phyloP scores from a whole-genome alignment of 2,888 invertebrate species.

The Tinea trinotella region DNA sequence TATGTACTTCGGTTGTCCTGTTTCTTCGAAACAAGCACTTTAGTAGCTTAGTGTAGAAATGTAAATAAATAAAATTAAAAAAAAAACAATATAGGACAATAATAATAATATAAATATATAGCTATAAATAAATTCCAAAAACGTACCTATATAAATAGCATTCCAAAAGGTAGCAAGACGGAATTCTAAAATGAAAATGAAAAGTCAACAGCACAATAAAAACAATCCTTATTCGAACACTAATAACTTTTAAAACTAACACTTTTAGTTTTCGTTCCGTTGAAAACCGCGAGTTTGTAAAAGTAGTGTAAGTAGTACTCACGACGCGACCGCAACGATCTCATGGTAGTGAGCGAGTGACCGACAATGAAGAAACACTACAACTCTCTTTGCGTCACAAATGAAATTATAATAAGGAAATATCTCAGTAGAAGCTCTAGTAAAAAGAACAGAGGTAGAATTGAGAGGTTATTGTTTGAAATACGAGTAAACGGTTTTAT shows the following conservation, averaged over 20 bases:
- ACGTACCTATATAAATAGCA: neutral
- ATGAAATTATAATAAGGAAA: constrained; percentile 19
- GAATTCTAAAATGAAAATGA: neutral
- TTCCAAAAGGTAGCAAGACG: neutral
- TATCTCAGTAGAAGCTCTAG: constrained; percentile 41
- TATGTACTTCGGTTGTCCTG: too few species aligned
- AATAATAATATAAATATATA: too few species aligned
- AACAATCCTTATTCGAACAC: neutral
- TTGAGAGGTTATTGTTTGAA: constrained; percentile 1
- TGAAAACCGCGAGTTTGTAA: neutral
- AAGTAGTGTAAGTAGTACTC: neutral
- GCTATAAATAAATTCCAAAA: too few species aligned
- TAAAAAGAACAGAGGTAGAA: constrained; percentile 17
- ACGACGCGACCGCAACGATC: constrained; percentile 41
- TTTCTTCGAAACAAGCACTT: too few species aligned
- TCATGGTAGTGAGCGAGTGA: constrained; percentile 59
- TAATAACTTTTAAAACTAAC: neutral
- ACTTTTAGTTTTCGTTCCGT: neutral
- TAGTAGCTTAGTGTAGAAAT: too few species aligned
- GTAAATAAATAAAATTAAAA: too few species aligned
- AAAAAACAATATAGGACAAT: too few species aligned
- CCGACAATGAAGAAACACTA: constrained; percentile 40
- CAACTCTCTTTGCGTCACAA: constrained; percentile 27
- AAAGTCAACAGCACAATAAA: neutral
- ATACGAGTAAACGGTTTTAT: too few species aligned